Percentiles rank a stretch among this genome's conserved stretches.
These are phyloP conservation scores for Celastrina argiolus DNA, from an alignment of 2,888 invertebrate species.

Conservation along the genomic window DNA sequence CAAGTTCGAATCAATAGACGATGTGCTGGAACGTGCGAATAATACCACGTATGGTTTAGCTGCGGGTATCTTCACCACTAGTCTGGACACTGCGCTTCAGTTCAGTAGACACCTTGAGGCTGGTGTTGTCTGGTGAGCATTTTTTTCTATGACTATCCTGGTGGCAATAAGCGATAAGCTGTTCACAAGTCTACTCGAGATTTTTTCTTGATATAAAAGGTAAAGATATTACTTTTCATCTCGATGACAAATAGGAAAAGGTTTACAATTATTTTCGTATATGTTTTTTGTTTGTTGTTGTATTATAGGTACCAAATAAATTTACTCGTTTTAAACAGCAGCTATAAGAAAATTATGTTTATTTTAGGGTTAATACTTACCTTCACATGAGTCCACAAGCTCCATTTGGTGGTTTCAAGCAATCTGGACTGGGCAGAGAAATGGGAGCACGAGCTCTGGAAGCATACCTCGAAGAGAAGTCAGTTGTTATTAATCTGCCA, in stretches of 20 bases:
- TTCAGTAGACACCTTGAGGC: slow-evolving; percentile 86
- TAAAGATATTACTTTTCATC: no score
- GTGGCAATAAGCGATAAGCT: no score
- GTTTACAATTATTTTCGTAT: no score
- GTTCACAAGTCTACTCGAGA: no score
- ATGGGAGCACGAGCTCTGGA: slow-evolving; percentile 82
- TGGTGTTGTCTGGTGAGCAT: slow-evolving; percentile 84
- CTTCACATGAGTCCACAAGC: slow-evolving; percentile 80
- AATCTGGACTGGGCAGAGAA: slow-evolving; percentile 85
- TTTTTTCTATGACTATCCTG: no score
- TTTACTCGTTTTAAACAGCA: neutral
- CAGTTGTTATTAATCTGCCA: slow-evolving; percentile 75
- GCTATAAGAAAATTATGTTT: neutral
- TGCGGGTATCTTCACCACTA: slow-evolving; percentile 88
- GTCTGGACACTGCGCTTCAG: slow-evolving; percentile 85
- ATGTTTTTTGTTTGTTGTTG: no score
- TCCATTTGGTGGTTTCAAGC: slow-evolving; percentile 92
- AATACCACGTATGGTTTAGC: slow-evolving; percentile 88
- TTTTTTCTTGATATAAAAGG: no score
- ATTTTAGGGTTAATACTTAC: slow-evolving; percentile 39
- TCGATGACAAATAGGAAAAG: no score
- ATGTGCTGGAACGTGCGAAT: slow-evolving; percentile 90
- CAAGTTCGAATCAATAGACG: slow-evolving; percentile 87
- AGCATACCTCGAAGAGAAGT: slow-evolving; percentile 85
- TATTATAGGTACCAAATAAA: no score